phyloP scores from a whole-genome alignment of 2,888 invertebrate species.

The Acrobasis consociella region DNA sequence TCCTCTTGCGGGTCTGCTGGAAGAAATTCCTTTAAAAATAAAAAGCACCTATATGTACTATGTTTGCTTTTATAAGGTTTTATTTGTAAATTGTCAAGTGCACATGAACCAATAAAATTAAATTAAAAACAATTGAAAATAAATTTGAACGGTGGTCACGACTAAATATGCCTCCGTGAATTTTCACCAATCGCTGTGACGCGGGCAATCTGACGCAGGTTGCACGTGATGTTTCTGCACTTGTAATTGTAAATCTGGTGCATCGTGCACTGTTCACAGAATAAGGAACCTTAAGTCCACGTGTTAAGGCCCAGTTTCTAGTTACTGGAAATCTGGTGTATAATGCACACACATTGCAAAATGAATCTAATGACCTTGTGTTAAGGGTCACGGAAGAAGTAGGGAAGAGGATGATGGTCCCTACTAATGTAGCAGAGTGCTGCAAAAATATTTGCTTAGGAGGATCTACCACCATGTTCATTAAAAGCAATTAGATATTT shows the following conservation, averaged over 20 bases:
- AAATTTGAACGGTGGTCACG: background rate
- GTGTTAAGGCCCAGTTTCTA: background rate
- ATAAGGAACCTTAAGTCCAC: background rate
- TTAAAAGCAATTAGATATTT: slow-evolving; percentile 23
- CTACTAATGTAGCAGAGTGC: slow-evolving; percentile 22
- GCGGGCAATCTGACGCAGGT: slow-evolving; percentile 14
- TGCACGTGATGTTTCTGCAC: slow-evolving; percentile 2
- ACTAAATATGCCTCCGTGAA: background rate
- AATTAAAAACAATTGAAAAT: too few species aligned
- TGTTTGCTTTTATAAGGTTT: too few species aligned
- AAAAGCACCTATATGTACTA: too few species aligned
- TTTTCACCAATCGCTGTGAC: slow-evolving; percentile 4
- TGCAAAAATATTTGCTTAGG: slow-evolving; percentile 22
- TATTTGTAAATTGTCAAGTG: too few species aligned
- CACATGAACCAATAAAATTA: too few species aligned
- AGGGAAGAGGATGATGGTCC: background rate
- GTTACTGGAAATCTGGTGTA: background rate
- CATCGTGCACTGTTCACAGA: background rate
- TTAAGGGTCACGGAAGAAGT: background rate
- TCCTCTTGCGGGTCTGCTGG: too few species aligned
- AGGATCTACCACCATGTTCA: slow-evolving; percentile 9
- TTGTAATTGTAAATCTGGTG: slow-evolving; percentile 5
- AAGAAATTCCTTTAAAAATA: too few species aligned
- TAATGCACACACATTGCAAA: background rate
- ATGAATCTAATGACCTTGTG: background rate